These are phyloP conservation scores for Diprion similis DNA, from an alignment of 1,140 invertebrate genomes.

Conservation along the genomic window DNA sequence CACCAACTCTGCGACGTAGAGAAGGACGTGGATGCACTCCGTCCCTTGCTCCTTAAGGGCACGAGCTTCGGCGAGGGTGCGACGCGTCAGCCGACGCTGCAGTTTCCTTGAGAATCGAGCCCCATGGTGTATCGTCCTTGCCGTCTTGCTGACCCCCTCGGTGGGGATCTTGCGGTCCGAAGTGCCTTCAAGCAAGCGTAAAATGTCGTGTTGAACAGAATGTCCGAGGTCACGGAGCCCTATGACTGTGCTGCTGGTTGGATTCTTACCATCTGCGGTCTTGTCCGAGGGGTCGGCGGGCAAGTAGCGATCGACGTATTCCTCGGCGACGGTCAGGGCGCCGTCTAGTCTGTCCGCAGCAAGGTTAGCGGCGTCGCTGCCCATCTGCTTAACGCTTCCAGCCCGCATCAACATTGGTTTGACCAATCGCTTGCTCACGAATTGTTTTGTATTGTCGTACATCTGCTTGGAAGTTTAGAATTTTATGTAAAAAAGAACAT, in stretches of 20 bases:
- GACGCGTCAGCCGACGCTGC: slow-evolving; percentile 73
- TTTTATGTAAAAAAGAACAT: no score
- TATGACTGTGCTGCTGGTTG: neutral
- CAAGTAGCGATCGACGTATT: slow-evolving; percentile 81
- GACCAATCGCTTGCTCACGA: slow-evolving; percentile 71
- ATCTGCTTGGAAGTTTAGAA: slow-evolving; percentile 63
- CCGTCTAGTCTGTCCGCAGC: slow-evolving; percentile 75
- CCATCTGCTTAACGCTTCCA: slow-evolving; percentile 79
- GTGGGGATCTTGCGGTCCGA: slow-evolving; percentile 32
- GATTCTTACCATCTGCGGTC: slow-evolving; percentile 49
- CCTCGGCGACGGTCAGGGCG: slow-evolving; percentile 76
- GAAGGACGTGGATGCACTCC: slow-evolving; percentile 77
- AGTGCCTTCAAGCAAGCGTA: neutral
- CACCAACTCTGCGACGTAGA: slow-evolving; percentile 79
- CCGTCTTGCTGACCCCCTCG: slow-evolving; percentile 62
- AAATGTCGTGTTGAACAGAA: slow-evolving; percentile 6
- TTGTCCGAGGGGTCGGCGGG: slow-evolving; percentile 71
- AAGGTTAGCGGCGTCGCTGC: slow-evolving; percentile 71
- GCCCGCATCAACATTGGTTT: slow-evolving; percentile 74
- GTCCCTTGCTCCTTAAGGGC: slow-evolving; percentile 79
- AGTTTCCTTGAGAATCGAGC: slow-evolving; percentile 74
- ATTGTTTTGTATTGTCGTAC: slow-evolving; percentile 78
- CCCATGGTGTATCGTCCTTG: slow-evolving; percentile 77
- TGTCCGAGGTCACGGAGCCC: no score
- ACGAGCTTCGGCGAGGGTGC: slow-evolving; percentile 76